Conservation (phyloP, 2,113 vertebrate species). For the Coryphaenoides rupestris region DNA sequence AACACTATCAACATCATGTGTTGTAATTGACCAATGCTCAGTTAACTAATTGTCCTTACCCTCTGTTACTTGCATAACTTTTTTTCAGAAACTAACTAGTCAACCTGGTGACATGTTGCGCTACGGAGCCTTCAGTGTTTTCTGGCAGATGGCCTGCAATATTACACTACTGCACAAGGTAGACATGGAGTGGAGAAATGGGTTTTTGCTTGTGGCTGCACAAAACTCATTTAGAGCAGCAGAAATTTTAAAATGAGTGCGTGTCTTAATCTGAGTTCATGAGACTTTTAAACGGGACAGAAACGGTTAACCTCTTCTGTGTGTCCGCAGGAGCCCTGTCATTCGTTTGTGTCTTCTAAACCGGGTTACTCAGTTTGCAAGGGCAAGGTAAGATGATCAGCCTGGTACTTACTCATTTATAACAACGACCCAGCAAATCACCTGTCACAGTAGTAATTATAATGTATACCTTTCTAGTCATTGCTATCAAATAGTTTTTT, state of each 20-base stretch:
- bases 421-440: not conserved
- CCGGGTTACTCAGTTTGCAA: conserved; percentile 34
- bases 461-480: too few relatives aligned
- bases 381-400: conserved; percentile 63
- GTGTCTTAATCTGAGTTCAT: not conserved
- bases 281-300: not conserved
- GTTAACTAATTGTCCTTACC: too few relatives aligned
- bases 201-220: not conserved
- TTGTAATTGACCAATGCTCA: not conserved
- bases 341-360: conserved; percentile 77
- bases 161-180: conserved; percentile 87
- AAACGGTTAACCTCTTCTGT: conserved; percentile 21
- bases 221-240: not conserved
- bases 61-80: too few relatives aligned
- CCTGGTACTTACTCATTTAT: not conserved
- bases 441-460: too few relatives aligned
- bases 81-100: conserved; percentile 74
- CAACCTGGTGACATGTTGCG: conserved; percentile 57
- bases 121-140: conserved; percentile 78
- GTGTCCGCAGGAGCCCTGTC: conserved; percentile 76
- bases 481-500: too few relatives aligned
- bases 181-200: not conserved
- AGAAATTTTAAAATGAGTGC: not conserved
- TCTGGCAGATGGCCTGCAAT: conserved; percentile 88
- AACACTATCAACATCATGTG: not conserved